Evolutionary conservation across 2,797 vertebrate genomes (phyloP), one percentile per base, ranked within the genome.

Genomic region (Falco columbarius): DNA sequence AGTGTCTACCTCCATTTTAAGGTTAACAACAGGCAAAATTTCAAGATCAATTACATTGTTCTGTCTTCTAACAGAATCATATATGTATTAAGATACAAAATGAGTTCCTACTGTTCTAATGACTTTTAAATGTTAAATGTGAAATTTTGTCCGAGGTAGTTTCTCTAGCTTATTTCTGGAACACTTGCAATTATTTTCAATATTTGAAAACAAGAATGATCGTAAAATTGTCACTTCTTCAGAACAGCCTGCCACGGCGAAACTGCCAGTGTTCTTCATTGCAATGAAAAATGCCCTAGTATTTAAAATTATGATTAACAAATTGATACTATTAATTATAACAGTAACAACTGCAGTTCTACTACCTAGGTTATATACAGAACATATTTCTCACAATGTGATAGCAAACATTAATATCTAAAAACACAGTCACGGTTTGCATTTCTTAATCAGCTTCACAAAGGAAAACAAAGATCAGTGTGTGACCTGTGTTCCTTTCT

Each of bases 181-280:
- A 81, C 9, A 63, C 59, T 81, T 62, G 44, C 20, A 86, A 46
- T 84, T 91, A 49, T n/a, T 55, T 92, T 70, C 55, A 81, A 46
- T 79, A 89, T 94, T 81, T 94, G 66, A 52, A 95, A 94, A 81
- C 36, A 76, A 58, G 59, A 83, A 95, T 17, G 14, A 92, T 88
- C 36, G 67, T 44, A 84, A 79, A 86, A 79, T 32, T 76, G 59
- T 63, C 91, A 70, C 32, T 67, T 93, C 56, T 89, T 71, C 65
- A 34, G 58, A 95, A 52, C 30, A 81, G 42, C 5, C 51, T 59
- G 14, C 63, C 32, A 16, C 12, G 55, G 79, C 73, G 90, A 95
- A 95, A 84, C 52, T n/a, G 58, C 26, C 54, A 67, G 22, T 30
- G 14, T 19, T 86, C 42, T 79, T 90, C 42, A 55, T 9, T 24